Evolutionary conservation across 2,888 invertebrate species (phyloP), one percentile per base, ranked within the genome.

Genomic region (Lycia hirtaria): DNA sequence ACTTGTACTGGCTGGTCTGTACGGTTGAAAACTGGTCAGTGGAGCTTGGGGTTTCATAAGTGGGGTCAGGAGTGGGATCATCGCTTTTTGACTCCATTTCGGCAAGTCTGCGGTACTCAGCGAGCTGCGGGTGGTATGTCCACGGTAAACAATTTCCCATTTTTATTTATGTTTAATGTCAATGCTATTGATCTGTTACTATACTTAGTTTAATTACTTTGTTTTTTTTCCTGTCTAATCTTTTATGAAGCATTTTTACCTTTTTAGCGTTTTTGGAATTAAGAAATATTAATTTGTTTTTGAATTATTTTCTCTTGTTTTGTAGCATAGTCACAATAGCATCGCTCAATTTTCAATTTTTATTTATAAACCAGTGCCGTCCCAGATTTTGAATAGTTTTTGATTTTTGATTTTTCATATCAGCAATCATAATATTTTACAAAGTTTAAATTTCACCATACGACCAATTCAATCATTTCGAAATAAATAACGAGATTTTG

Each of bases 11-110:
- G 40, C 41, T 37, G 53, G 48, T 38, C 41, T 60, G 56, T 40
- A 47, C 40, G 26, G 55, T 35, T 10, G 60, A 28, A 4, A 56
- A 60, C 52, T 60, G 60, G 48, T 53, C 48, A 30, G 56, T 60
- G 43, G 62, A 60, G 56, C 44, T 62, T 64, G 64, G 60, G 38
- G 40, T 56, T 32, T 58, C 57, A 58, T 53, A 58, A 52, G 52
- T 30, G 37, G 48, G 52, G 52, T 57, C 56, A 57, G 50, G 38
- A 35, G 41, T 38, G 56, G 38, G 37, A 30, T 56, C 56, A 28
- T 19, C 35, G 24, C n/a, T 37, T 40, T 55, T 60, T 22, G 47
- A 40, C 37, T 53, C 57, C 35, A 57, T 41, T 52, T 58, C 52
- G 2, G 57, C 57, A 15, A 52, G 35, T 37, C 52, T 48, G 35